These are phyloP conservation scores for Muscicapa comitata DNA, from an alignment of 2,797 vertebrate species.

Conservation along the genomic window DNA sequence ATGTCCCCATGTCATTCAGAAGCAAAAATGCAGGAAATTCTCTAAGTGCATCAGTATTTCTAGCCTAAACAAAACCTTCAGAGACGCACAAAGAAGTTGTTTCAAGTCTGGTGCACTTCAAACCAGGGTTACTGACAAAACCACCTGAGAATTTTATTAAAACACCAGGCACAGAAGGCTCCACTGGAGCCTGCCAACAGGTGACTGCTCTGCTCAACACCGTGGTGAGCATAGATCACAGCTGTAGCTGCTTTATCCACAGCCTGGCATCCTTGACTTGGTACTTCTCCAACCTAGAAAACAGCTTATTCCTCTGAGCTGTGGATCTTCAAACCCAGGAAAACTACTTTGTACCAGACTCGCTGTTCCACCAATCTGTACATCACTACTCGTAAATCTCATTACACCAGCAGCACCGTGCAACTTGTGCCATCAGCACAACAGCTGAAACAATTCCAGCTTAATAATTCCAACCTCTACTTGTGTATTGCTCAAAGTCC, in stretches of 20 bases:
- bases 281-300: neutral
- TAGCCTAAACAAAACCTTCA: neutral
- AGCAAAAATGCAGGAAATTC: neutral
- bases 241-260: neutral
- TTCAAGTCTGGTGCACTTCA: neutral
- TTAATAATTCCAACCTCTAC: neutral
- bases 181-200: neutral
- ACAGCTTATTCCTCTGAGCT: neutral
- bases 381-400: neutral
- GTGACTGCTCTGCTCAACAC: neutral
- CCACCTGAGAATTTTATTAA: accelerated
- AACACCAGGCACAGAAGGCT: neutral
- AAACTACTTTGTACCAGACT: neutral
- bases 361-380: neutral
- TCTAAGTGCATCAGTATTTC: neutral
- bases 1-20: too few species aligned
- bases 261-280: neutral
- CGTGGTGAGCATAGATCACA: accelerated
- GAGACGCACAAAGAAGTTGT: neutral
- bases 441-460: neutral
- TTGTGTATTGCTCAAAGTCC: neutral
- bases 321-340: neutral
- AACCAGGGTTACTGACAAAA: neutral
- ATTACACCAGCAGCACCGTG: accelerated
- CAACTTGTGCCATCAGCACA: accelerated